A percentile compares a stretch with the other conserved stretches of the same genome.
Evolutionary conservation across 2,888 invertebrate species (phyloP).

Genomic region (Drosophila rellima): DNA sequence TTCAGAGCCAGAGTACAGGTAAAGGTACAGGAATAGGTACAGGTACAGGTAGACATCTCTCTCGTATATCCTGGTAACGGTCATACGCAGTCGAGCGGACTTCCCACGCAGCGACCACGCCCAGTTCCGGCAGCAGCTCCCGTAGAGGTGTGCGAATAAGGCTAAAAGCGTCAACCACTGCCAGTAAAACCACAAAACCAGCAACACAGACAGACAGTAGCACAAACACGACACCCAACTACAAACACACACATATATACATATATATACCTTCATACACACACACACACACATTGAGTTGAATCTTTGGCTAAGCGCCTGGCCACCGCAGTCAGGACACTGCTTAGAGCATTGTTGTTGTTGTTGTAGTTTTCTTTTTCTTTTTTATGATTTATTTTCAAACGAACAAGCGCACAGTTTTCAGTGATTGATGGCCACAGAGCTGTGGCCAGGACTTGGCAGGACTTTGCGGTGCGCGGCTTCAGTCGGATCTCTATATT

Average conservation of each 20-base stretch:
- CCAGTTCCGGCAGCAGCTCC: conserved; percentile 60
- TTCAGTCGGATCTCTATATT: conserved; percentile 44
- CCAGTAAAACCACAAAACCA: conserved; percentile 68
- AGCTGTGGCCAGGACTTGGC: conserved; percentile 32
- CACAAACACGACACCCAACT: conserved; percentile 40
- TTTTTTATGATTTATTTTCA: conserved; percentile 76
- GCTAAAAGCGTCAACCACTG: conserved; percentile 64
- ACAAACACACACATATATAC: conserved; percentile 19
- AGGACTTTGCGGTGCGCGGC: conserved; percentile 10
- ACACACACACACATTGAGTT: conserved; percentile 17
- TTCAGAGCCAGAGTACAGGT: not conserved
- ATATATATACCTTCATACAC: conserved; percentile 2
- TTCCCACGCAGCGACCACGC: conserved; percentile 63
- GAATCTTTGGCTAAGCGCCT: conserved; percentile 43
- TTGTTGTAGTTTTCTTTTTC: conserved; percentile 8
- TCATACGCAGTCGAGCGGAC: conserved; percentile 46
- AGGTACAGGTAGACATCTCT: conserved; percentile 1
- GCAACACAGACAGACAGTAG: conserved; percentile 62
- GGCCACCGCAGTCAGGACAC: conserved; percentile 64
- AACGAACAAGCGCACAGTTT: conserved; percentile 52
- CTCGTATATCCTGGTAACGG: conserved; percentile 16
- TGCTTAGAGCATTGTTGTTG: conserved; percentile 34
- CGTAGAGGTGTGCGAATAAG: conserved; percentile 35
- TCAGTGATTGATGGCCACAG: conserved; percentile 68
- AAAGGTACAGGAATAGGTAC: not conserved